phyloP scores from a whole-genome alignment of 2,888 invertebrate genomes.

The Isotomurus palustris region DNA sequence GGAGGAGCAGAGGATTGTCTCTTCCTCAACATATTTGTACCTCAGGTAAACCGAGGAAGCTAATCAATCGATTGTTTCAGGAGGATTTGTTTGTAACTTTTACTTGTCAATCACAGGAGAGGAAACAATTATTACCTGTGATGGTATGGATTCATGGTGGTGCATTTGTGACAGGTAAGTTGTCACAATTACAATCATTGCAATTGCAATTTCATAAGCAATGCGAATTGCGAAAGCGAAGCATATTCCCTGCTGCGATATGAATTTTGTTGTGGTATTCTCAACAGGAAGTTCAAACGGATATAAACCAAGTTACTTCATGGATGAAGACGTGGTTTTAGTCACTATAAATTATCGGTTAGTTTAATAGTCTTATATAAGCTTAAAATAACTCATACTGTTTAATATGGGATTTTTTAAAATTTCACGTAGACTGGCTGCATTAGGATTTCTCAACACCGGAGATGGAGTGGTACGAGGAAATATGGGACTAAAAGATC shows the following conservation, averaged over 20 bases:
- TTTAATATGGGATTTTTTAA: too few species aligned
- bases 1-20: conserved; percentile 39
- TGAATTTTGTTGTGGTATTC: too few species aligned
- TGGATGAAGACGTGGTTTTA: conserved; percentile 27
- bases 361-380: too few species aligned
- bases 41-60: conserved; percentile 23
- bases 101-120: background rate
- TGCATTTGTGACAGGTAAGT: conserved; percentile 7
- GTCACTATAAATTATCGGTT: conserved; percentile 30
- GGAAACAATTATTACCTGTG: conserved; percentile 15
- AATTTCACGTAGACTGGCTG: conserved; percentile 17
- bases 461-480: conserved; percentile 30
- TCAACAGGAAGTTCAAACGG: conserved; percentile 23
- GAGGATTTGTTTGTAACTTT: background rate
- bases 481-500: conserved; percentile 32
- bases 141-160: conserved; percentile 16
- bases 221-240: background rate
- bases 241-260: too few species aligned
- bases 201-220: too few species aligned
- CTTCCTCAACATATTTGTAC: conserved; percentile 34
- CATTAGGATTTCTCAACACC: conserved; percentile 36
- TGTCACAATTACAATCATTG: background rate
- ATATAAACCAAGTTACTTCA: conserved; percentile 18
- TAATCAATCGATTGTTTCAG: background rate
- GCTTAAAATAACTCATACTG: too few species aligned